Evolutionary conservation across 2,888 invertebrate species (phyloP).

Genomic region (Brachylomia viminalis): DNA sequence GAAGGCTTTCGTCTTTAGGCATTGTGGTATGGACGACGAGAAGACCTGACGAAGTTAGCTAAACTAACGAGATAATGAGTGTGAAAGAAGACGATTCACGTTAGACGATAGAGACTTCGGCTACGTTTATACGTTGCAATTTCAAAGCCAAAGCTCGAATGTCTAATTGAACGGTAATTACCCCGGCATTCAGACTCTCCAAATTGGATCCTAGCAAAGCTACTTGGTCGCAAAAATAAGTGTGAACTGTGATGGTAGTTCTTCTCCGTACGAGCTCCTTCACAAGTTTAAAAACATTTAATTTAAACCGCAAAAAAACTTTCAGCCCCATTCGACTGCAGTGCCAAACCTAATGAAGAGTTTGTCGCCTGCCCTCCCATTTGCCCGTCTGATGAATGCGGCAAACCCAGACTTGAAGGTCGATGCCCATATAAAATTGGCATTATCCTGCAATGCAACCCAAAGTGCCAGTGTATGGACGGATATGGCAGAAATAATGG

Average conservation of each 20-base stretch:
- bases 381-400: constrained; percentile 75
- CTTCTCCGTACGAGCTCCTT: neutral
- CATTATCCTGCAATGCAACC: constrained; percentile 66
- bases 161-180: neutral
- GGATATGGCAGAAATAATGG: constrained; percentile 72
- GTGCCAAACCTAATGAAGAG: constrained; percentile 66
- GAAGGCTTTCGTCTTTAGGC: too few species aligned
- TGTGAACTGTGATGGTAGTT: neutral
- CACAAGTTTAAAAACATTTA: too few species aligned
- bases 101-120: too few species aligned
- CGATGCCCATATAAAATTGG: constrained; percentile 70
- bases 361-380: constrained; percentile 72
- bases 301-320: neutral
- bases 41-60: too few species aligned
- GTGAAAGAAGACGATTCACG: neutral
- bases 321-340: constrained; percentile 74
- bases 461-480: constrained; percentile 72
- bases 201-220: neutral
- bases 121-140: neutral
- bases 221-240: neutral
- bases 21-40: too few species aligned
- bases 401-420: constrained; percentile 68
- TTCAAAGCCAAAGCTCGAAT: neutral
- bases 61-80: neutral
- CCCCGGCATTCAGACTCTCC: neutral